These are phyloP conservation scores for Mamestra configurata DNA, from an alignment of 1,140 invertebrate genomes.

Conservation along the genomic window DNA sequence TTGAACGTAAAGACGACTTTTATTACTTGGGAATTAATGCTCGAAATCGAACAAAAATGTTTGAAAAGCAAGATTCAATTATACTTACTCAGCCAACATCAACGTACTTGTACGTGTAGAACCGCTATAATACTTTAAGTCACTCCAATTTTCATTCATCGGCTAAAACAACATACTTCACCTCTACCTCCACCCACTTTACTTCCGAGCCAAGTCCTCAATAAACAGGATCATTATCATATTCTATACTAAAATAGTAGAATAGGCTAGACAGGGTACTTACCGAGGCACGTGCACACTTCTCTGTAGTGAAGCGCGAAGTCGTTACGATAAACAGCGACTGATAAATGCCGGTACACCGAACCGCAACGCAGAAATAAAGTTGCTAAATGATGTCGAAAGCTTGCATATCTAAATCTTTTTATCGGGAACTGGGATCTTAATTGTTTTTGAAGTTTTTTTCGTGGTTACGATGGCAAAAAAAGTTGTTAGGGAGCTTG, in stretches of 20 bases:
- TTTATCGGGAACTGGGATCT: slow-evolving; percentile 17
- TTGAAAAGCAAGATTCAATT: too few relatives aligned
- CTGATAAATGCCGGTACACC: slow-evolving; percentile 58
- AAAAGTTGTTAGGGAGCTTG: slow-evolving; percentile 9
- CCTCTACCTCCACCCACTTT: neutral
- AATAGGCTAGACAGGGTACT: slow-evolving; percentile 10
- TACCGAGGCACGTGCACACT: slow-evolving; percentile 43
- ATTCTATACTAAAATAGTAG: slow-evolving; percentile 23
- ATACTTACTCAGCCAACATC: too few relatives aligned
- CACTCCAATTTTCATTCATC: neutral
- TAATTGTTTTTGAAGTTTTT: slow-evolving; percentile 3
- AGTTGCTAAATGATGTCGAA: slow-evolving; percentile 46
- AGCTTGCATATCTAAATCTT: slow-evolving; percentile 14
- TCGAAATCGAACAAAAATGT: too few relatives aligned
- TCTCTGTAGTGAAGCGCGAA: slow-evolving; percentile 60
- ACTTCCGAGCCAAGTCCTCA: neutral
- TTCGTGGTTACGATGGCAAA: neutral
- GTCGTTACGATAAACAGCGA: slow-evolving; percentile 68
- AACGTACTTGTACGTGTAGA: too few relatives aligned
- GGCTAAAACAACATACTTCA: neutral
- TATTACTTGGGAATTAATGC: too few relatives aligned
- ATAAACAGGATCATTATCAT: slow-evolving; percentile 4
- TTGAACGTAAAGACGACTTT: too few relatives aligned
- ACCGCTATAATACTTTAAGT: neutral
- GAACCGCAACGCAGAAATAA: slow-evolving; percentile 41